phyloP scores from a whole-genome alignment of 2,797 vertebrate species.

The Aplochiton taeniatus region DNA sequence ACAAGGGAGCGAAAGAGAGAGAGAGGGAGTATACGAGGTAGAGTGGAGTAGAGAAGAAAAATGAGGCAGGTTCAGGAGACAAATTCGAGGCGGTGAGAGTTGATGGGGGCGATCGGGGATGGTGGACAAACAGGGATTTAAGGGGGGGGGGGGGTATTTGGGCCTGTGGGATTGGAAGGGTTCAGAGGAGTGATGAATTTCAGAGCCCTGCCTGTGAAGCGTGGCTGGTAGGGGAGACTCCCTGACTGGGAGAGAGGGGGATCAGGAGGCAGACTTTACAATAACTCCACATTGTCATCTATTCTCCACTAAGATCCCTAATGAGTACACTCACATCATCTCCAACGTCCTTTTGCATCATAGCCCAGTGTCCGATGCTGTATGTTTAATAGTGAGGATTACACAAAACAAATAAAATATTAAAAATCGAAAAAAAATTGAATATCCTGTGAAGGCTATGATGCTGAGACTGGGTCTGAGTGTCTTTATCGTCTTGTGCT shows the following conservation, averaged over 20 bases:
- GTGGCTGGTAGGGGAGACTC: slow-evolving; percentile 26
- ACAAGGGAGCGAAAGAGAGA: background rate
- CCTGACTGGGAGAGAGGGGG: slow-evolving; percentile 39
- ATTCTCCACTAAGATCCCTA: slow-evolving; percentile 18
- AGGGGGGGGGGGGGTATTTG: background rate
- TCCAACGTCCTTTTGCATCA: no score
- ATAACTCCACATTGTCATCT: no score
- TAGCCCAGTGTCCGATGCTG: no score
- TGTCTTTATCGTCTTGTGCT: no score
- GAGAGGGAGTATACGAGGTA: no score
- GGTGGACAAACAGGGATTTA: background rate
- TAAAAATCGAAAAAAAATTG: no score
- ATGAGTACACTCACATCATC: slow-evolving; percentile 22
- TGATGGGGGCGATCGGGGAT: background rate
- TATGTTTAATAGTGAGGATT: no score
- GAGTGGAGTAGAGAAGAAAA: background rate
- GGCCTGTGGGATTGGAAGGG: slow-evolving; percentile 34
- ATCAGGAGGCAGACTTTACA: background rate
- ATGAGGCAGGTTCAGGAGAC: background rate
- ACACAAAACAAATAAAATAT: no score
- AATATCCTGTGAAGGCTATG: no score
- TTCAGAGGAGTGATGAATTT: slow-evolving; percentile 58
- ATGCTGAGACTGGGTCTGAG: no score
- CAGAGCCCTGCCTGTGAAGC: slow-evolving; percentile 37
- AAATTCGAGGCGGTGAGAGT: background rate